These are phyloP conservation scores for Drosophila maculinotata DNA, from an alignment of 2,888 invertebrate genomes.

Conservation along the genomic window DNA sequence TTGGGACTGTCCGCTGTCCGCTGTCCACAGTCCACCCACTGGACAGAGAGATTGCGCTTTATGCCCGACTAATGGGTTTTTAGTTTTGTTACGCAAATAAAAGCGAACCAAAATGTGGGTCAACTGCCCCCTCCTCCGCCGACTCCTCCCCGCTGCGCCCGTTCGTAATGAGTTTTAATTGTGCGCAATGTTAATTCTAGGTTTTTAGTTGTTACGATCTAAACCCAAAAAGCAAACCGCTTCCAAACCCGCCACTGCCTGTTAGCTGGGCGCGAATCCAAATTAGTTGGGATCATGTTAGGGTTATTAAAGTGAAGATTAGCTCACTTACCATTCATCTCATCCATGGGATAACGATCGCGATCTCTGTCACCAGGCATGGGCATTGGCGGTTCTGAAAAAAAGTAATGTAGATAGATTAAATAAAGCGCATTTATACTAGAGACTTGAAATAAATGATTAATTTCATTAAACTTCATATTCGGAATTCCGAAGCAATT, in stretches of 20 bases:
- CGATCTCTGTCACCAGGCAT: constrained; percentile 60
- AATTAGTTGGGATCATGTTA: constrained; percentile 50
- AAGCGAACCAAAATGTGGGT: constrained; percentile 71
- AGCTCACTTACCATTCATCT: constrained; percentile 74
- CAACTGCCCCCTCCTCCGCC: constrained; percentile 51
- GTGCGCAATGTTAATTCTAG: constrained; percentile 64
- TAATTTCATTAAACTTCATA: no score
- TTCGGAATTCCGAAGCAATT: no score
- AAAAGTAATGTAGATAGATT: background rate
- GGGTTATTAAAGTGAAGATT: background rate
- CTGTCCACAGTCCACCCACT: constrained; percentile 46
- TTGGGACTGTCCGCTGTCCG: constrained; percentile 4
- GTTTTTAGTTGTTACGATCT: constrained; percentile 40
- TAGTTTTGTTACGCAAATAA: constrained; percentile 77
- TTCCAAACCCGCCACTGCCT: constrained; percentile 23
- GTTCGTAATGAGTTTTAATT: constrained; percentile 73
- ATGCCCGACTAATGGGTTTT: constrained; percentile 71
- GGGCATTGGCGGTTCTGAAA: constrained; percentile 67
- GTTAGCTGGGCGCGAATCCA: constrained; percentile 62
- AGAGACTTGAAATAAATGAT: background rate
- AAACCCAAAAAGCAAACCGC: constrained; percentile 22
- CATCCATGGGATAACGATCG: constrained; percentile 67
- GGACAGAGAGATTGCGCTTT: constrained; percentile 57
- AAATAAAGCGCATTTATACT: background rate
- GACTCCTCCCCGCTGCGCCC: constrained; percentile 5